Percentiles rank a stretch among this genome's conserved stretches.
phyloP scores from a whole-genome alignment of 2,113 vertebrate genomes.

The Phainopepla nitens region DNA sequence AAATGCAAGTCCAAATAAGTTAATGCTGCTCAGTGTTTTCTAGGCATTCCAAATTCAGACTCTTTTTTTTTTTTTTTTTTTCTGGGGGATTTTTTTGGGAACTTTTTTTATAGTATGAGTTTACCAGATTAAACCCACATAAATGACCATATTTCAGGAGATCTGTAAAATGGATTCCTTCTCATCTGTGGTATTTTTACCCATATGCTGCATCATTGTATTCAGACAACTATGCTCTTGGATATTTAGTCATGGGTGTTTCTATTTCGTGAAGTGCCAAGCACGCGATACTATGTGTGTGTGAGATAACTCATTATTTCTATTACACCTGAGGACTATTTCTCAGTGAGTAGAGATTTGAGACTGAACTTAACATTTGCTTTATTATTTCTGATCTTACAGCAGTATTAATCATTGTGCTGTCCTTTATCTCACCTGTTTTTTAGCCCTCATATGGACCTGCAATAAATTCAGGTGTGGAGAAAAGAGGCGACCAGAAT shows the following conservation, averaged over 20 bases:
- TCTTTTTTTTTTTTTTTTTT: neutral
- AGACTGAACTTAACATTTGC: neutral
- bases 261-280: neutral
- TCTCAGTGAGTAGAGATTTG: neutral
- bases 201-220: neutral
- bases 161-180: neutral
- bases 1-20: neutral
- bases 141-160: neutral
- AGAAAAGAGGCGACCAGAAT: constrained; percentile 73
- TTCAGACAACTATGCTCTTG: neutral
- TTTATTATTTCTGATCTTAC: neutral
- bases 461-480: constrained; percentile 80
- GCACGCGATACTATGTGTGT: accelerated
- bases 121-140: neutral
- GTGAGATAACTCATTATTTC: neutral
- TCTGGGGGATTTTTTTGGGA: neutral
- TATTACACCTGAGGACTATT: neutral
- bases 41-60: neutral
- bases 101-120: neutral
- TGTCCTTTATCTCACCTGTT: neutral
- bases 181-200: neutral
- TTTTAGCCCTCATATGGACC: constrained; percentile 74
- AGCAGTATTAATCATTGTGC: neutral
- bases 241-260: neutral
- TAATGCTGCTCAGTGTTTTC: neutral